These are phyloP conservation scores for Anthonomus grandis DNA, from an alignment of 1,140 invertebrate species.

Conservation along the genomic window DNA sequence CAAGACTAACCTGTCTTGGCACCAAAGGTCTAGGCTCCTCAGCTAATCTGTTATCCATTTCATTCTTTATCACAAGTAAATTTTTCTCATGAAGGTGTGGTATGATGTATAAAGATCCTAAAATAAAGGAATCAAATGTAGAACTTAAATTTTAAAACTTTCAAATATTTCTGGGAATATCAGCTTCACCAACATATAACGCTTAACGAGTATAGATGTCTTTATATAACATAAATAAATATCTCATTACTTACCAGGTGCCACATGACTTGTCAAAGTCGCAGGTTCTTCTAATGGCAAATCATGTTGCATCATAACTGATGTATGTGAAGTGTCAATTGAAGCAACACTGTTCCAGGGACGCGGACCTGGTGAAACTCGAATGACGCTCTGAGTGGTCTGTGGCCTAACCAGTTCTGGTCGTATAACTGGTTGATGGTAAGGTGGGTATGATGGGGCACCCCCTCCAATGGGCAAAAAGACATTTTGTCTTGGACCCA, in stretches of 20 bases:
- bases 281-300: neutral
- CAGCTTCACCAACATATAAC: too few relatives aligned
- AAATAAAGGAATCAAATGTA: neutral
- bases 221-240: too few relatives aligned
- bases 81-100: slow-evolving; percentile 40
- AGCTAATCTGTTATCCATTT: slow-evolving; percentile 32
- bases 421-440: slow-evolving; percentile 34
- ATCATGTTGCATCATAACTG: slow-evolving; percentile 8
- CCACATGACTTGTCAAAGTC: slow-evolving; percentile 2
- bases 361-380: slow-evolving; percentile 27
- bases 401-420: slow-evolving; percentile 27
- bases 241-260: slow-evolving; percentile 6
- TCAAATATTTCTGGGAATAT: too few relatives aligned
- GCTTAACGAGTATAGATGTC: too few relatives aligned
- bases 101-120: slow-evolving; percentile 37
- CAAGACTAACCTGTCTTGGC: slow-evolving; percentile 32
- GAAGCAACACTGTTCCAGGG: slow-evolving; percentile 12
- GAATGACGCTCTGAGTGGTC: slow-evolving; percentile 26
- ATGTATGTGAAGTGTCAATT: slow-evolving; percentile 12
- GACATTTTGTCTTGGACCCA: slow-evolving; percentile 68
- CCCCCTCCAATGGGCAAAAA: slow-evolving; percentile 75
- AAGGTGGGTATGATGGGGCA: slow-evolving; percentile 26
- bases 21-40: slow-evolving; percentile 36
- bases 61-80: slow-evolving; percentile 44
- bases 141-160: too few relatives aligned